Evolutionary conservation across 1,140 invertebrate species (phyloP).

Genomic region (Cherax quadricarinatus): DNA sequence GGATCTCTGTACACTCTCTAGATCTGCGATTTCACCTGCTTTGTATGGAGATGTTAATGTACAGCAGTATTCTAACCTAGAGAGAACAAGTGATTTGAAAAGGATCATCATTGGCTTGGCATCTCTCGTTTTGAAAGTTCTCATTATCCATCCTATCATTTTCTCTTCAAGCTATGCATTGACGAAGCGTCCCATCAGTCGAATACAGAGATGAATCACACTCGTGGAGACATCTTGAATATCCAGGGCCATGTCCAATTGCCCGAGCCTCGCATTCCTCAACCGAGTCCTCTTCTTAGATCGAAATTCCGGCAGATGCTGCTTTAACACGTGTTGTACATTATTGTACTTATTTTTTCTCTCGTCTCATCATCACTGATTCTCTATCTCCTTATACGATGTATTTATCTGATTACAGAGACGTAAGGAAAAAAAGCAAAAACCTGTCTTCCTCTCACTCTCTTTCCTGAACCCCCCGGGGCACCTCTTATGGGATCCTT

Average conservation of each 20-base stretch:
- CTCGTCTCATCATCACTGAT: not conserved
- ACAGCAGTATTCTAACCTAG: too few species aligned
- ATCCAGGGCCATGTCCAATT: not conserved
- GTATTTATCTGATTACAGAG: not conserved
- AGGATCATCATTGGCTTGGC: too few species aligned
- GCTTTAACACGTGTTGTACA: not conserved
- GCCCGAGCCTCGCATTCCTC: not conserved
- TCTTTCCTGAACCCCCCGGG: constrained; percentile 1
- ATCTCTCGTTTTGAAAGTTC: too few species aligned
- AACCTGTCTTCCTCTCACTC: not conserved
- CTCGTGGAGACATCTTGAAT: not conserved
- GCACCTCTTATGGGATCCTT: constrained; percentile 33
- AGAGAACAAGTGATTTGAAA: too few species aligned
- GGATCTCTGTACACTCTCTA: too few species aligned
- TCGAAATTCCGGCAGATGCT: not conserved
- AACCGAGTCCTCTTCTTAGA: not conserved
- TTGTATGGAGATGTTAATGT: too few species aligned
- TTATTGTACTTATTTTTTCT: not conserved
- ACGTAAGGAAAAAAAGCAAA: not conserved
- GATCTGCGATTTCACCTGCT: too few species aligned
- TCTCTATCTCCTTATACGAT: not conserved
- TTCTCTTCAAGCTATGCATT: too few species aligned
- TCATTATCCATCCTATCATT: too few species aligned
- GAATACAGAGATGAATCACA: too few species aligned
- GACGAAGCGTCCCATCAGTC: too few species aligned